phyloP scores from a whole-genome alignment of 2,113 vertebrate species.

The Ariopsis seemanni region DNA sequence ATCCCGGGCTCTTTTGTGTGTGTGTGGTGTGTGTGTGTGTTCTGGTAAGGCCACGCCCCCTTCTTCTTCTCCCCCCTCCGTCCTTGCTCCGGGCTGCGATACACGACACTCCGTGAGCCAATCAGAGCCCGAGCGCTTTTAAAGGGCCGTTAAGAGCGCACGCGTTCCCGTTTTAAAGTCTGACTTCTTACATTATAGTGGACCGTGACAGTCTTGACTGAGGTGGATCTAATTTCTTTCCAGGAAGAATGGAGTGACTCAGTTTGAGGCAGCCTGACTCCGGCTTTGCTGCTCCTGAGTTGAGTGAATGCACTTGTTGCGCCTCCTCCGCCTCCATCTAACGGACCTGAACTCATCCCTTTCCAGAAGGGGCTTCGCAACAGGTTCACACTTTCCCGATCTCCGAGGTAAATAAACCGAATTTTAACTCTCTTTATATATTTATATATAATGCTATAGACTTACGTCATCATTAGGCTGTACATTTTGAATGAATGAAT shows the following conservation, averaged over 20 bases:
- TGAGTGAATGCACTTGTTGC: conserved; percentile 58
- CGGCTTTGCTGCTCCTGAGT: conserved; percentile 20
- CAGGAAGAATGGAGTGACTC: conserved; percentile 29
- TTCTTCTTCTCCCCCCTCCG: too few relatives aligned
- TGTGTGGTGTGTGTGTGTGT: background rate
- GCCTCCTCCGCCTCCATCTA: conserved; percentile 24
- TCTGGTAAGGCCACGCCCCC: conserved; percentile 44
- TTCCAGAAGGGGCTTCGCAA: conserved; percentile 13
- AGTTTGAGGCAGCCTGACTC: conserved; percentile 5
- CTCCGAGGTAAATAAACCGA: background rate
- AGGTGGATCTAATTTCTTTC: conserved; percentile 27
- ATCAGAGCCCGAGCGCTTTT: conserved; percentile 56
- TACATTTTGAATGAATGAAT: too few relatives aligned
- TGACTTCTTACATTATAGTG: conserved; percentile 2
- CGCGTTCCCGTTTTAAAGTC: conserved; percentile 32
- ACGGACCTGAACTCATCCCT: conserved; percentile 22
- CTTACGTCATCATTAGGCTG: too few relatives aligned
- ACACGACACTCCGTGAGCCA: conserved; percentile 46
- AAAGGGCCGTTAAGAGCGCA: conserved; percentile 51
- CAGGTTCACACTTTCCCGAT: conserved; percentile 6
- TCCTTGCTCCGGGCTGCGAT: conserved; percentile 1
- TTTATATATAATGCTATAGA: background rate
- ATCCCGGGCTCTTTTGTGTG: conserved; percentile 19
- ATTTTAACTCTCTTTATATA: background rate
- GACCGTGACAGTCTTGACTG: conserved; percentile 1